Base-by-base conservation (phyloP, 2,888 invertebrate species). In the Eupithecia inturbata region DNA sequence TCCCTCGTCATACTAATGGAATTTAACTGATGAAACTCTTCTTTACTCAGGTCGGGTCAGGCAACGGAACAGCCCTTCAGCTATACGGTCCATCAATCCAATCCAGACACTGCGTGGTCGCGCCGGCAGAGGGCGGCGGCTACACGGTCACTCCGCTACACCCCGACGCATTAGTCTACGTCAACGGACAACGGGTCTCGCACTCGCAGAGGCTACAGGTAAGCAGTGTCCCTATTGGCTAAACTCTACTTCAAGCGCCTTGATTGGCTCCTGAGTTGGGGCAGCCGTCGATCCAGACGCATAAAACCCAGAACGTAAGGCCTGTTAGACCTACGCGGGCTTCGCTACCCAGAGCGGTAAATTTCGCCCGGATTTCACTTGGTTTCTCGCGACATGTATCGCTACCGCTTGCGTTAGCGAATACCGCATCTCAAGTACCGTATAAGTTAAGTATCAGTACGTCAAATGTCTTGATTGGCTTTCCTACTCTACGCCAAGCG, bases 31-130 rank as follows among this genome's bases (percentile, higher is more conserved):
- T 19, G 1, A 26, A 62, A 62, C 31, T 31, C 19, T 4, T 60
- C 28, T 67, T 39, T 60, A 19, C 28, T 1, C 85, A 96, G 96
- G 96, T 96, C 75, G 97, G 97, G 2, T 97, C 95, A 87, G 98
- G 95, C 95, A 99, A 96, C 94, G 98, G 96, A 85, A 97, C 95
- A 82, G 96, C 95, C 77, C 93, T 98, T 70, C 97, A 97, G 87
- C 95, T 98, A 76, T 97, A 97, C 88, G 99, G 98, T 19, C 97
- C 98, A 31, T 98, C 98, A 83, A 98, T 99, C 81, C 98, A 98
- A 94, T 97, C 99, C 16, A 96, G 98, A 71, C 99, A 99, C 92
- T 99, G 99, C 93, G 98, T 99, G 83, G 97, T 99, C 82, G 98
- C 99, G 71, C 96, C 98, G 73, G 97, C 98, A 80, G 98, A 98